A percentile compares a stretch with the other conserved stretches of the same genome.
Conservation (phyloP, 2,113 vertebrate genomes). For the Podiceps cristatus region DNA sequence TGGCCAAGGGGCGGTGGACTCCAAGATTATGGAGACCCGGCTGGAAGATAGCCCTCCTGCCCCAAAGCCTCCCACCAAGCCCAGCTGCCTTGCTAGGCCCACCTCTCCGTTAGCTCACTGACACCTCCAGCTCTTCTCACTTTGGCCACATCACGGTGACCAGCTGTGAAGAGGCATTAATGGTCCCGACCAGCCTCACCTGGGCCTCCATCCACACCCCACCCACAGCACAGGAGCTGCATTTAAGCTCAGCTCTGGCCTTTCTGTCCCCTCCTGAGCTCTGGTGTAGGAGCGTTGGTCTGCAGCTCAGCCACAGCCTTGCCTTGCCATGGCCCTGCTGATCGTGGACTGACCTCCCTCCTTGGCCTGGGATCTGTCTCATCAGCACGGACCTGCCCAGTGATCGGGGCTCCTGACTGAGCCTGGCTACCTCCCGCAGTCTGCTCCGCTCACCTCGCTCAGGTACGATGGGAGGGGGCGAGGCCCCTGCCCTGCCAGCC, state of each 20-base stretch:
- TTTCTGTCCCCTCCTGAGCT: fast-evolving
- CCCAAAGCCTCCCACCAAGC: neutral
- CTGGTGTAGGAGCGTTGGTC: fast-evolving
- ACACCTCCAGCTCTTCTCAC: neutral
- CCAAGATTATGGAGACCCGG: neutral
- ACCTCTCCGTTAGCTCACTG: fast-evolving
- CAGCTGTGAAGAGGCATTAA: neutral
- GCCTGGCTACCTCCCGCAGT: neutral
- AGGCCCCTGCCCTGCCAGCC: neutral
- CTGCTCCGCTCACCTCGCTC: neutral
- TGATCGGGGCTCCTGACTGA: neutral
- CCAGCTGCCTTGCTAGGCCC: too few species aligned
- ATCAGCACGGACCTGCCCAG: neutral
- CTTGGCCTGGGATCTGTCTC: neutral
- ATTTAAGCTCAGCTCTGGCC: neutral
- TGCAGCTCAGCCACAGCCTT: neutral
- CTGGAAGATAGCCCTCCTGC: neutral
- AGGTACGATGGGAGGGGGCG: neutral
- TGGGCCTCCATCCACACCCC: neutral
- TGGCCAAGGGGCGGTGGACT: too few species aligned
- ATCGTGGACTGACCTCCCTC: too few species aligned
- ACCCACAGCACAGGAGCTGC: neutral
- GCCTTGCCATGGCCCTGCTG: neutral
- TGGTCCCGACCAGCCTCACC: neutral
- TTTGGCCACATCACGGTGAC: neutral